Percentiles rank a stretch among this genome's conserved stretches.
phyloP scores from a whole-genome alignment of 2,888 invertebrate species.

The Pheosia tremula region DNA sequence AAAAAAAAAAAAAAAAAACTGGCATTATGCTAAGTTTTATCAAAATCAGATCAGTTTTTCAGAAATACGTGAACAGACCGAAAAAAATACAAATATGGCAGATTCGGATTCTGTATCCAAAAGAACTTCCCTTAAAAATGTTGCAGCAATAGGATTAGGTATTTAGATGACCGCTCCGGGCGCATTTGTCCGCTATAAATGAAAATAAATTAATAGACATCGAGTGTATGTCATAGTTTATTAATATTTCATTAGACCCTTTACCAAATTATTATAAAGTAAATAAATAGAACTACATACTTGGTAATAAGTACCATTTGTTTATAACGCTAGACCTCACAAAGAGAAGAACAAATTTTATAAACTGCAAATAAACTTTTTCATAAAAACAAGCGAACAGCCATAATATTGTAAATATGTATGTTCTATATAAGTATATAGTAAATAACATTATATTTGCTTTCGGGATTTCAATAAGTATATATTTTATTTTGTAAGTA shows the following conservation, averaged over 20 bases:
- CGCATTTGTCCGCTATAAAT: background rate
- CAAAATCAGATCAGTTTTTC: no score
- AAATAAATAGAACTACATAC: conserved; percentile 83
- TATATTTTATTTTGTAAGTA: conserved; percentile 37
- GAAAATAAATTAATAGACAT: conserved; percentile 40
- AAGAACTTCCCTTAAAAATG: no score
- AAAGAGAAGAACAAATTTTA: conserved; percentile 60
- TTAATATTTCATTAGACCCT: conserved; percentile 84
- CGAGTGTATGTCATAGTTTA: conserved; percentile 73
- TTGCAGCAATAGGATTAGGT: no score
- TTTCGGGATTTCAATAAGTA: conserved; percentile 33
- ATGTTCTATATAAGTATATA: conserved; percentile 42
- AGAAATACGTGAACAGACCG: no score
- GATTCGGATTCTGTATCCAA: no score
- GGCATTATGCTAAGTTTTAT: no score
- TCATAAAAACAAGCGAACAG: conserved; percentile 78
- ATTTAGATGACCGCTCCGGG: no score
- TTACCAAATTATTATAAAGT: conserved; percentile 84
- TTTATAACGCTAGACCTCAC: conserved; percentile 66
- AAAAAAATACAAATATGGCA: no score
- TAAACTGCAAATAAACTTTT: conserved; percentile 76
- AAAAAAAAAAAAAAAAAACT: no score
- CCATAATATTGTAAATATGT: conserved; percentile 62
- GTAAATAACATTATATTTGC: conserved; percentile 51
- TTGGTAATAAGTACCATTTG: conserved; percentile 79